These are phyloP conservation scores for Chironomus tepperi DNA, from an alignment of 1,140 invertebrate genomes.

Conservation along the genomic window DNA sequence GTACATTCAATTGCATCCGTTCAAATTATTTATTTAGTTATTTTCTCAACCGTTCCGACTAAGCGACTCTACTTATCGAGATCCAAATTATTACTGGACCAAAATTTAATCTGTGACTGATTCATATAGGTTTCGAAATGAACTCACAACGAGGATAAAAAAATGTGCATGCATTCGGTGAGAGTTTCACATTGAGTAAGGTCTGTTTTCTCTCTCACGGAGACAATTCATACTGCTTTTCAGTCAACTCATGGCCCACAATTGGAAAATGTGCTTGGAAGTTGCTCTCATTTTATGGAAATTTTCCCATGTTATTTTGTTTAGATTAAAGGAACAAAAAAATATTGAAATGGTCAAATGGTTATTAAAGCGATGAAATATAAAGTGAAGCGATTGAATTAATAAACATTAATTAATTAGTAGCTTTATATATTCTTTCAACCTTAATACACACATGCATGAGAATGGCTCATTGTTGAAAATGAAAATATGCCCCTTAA, in stretches of 20 bases:
- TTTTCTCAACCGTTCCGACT: neutral
- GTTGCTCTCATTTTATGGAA: neutral
- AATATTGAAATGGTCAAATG: neutral
- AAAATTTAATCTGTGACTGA: conserved; percentile 9
- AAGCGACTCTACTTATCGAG: neutral
- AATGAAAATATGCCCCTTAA: no score
- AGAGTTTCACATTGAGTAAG: no score
- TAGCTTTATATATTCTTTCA: no score
- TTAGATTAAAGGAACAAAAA: neutral
- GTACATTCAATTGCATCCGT: no score
- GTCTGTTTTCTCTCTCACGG: no score
- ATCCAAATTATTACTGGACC: neutral
- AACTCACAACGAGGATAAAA: neutral
- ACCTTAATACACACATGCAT: no score
- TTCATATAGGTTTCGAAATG: neutral
- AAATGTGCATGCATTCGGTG: neutral
- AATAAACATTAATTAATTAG: neutral
- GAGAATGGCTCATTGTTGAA: no score
- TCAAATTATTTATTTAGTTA: neutral
- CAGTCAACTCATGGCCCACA: neutral
- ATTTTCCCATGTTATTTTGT: neutral
- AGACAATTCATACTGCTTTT: neutral
- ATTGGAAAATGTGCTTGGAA: neutral
- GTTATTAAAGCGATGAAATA: neutral
- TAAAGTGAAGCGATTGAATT: neutral